Evolutionary conservation across 2,888 invertebrate species (phyloP).

Genomic region (Lottia gigantea): DNA sequence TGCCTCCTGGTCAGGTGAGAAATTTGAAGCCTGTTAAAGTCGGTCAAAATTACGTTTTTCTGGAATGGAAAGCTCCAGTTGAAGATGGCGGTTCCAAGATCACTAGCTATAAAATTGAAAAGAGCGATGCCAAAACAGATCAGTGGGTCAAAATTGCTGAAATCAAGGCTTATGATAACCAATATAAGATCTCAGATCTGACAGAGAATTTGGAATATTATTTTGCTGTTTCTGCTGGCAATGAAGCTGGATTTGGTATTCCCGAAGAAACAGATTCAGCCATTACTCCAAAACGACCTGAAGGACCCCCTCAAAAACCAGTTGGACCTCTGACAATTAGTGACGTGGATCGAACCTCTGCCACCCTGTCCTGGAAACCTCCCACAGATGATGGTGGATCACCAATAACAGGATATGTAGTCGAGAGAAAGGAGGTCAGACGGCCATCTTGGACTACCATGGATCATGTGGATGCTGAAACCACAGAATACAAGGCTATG

Average conservation of each 20-base stretch:
- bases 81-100: slow-evolving; percentile 50
- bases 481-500: slow-evolving; percentile 39
- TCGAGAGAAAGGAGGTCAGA: slow-evolving; percentile 64
- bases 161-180: slow-evolving; percentile 33
- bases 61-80: slow-evolving; percentile 50
- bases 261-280: slow-evolving; percentile 34
- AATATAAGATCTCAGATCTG: slow-evolving; percentile 39
- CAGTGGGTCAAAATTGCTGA: slow-evolving; percentile 41
- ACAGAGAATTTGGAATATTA: slow-evolving; percentile 47
- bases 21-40: slow-evolving; percentile 39
- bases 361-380: slow-evolving; percentile 61
- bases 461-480: slow-evolving; percentile 33
- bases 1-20: slow-evolving; percentile 60
- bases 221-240: slow-evolving; percentile 61
- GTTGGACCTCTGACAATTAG: slow-evolving; percentile 36
- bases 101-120: slow-evolving; percentile 46
- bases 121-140: slow-evolving; percentile 33
- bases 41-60: slow-evolving; percentile 38
- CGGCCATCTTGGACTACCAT: slow-evolving; percentile 45
- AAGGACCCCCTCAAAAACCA: slow-evolving; percentile 38
- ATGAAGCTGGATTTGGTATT: slow-evolving; percentile 41
- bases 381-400: slow-evolving; percentile 66
- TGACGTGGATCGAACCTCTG: slow-evolving; percentile 50
- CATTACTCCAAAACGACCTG: slow-evolving; percentile 35
- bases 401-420: slow-evolving; percentile 52